phyloP scores from a whole-genome alignment of 2,113 vertebrate genomes.

The Heterotis niloticus region DNA sequence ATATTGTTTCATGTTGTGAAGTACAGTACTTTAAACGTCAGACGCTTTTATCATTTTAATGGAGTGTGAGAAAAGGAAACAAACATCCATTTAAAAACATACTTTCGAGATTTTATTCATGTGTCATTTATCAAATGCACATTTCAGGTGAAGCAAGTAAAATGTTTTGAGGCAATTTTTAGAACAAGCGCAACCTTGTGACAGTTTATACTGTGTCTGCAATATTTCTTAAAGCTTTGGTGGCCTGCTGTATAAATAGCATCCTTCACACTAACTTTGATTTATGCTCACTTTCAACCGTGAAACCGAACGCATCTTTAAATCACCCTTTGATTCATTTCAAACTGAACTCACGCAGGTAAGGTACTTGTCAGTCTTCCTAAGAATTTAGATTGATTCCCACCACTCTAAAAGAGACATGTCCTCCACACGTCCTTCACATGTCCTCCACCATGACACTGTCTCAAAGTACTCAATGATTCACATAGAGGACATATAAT shows the following conservation, averaged over 20 bases:
- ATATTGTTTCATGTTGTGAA: no score
- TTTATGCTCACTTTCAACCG: conserved; percentile 55
- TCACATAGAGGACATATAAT: conserved; percentile 8
- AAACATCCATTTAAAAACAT: no score
- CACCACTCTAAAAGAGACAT: conserved; percentile 49
- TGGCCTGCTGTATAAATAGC: neutral
- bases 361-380: conserved; percentile 52
- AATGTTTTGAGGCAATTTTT: neutral
- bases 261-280: conserved; percentile 4
- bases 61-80: no score
- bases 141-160: conserved; percentile 4
- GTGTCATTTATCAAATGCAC: no score
- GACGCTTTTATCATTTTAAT: no score
- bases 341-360: conserved; percentile 29
- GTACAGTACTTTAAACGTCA: no score
- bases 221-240: neutral
- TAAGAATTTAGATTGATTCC: conserved; percentile 63
- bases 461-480: conserved; percentile 50
- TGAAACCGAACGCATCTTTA: conserved; percentile 64
- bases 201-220: no score
- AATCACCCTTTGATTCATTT: conserved; percentile 62
- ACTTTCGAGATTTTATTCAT: neutral
- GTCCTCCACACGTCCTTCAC: conserved; percentile 57
- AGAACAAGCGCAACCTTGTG: neutral
- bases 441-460: conserved; percentile 45